Base-by-base conservation (phyloP, 2,797 vertebrate species). In the Kryptopterus vitreolus region DNA sequence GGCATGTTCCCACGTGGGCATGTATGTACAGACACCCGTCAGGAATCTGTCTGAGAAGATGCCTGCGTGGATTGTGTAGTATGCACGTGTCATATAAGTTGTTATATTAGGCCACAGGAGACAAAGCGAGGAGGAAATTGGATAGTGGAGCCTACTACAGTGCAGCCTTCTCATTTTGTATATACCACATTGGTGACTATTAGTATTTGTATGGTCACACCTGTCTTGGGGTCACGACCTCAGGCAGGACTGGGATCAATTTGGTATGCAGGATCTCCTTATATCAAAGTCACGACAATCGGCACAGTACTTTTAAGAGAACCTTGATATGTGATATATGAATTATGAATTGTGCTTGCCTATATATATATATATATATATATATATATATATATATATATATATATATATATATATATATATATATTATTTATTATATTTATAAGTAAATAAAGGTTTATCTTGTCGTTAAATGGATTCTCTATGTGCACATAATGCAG, bases 161-260 rank as follows among this genome's bases (percentile, higher is more conserved):
- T 26, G n/a, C 55, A 33, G 65, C 77, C 84, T 88, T 89, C 85
- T 70, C 88, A 85, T 88, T 84, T 79, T 74, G 10, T 74, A 29
- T 46, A 59, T n/a, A 20, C n/a, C 72, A 74, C 72, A 74, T 59
- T 80, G 74, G 52, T 77, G 18, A 15, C 57, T 83, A 63, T 86
- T 79, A 79, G 85, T 89, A 84, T 92, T 87, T 88, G 79, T 84
- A 38, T 82, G 58, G 65, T 82, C 80, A 88, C 93, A 93, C 92
- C 92, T 94, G 92, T 92, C 89, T 77, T 83, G 78, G 89, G 83
- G 92, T 93, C 91, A 91, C 57, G 90, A 90, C 91, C 92, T 82
- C 85, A 79, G 77, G 85, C 85, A 87, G 87, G 79, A 82, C 85
- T 79, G 79, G 87, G 83, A 85, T 86, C 82, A 83, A 85, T 78